A percentile compares a stretch with the other conserved stretches of the same genome.
These are phyloP conservation scores for Saccostrea glomerata DNA, from an alignment of 1,140 invertebrate genomes.

Conservation along the genomic window DNA sequence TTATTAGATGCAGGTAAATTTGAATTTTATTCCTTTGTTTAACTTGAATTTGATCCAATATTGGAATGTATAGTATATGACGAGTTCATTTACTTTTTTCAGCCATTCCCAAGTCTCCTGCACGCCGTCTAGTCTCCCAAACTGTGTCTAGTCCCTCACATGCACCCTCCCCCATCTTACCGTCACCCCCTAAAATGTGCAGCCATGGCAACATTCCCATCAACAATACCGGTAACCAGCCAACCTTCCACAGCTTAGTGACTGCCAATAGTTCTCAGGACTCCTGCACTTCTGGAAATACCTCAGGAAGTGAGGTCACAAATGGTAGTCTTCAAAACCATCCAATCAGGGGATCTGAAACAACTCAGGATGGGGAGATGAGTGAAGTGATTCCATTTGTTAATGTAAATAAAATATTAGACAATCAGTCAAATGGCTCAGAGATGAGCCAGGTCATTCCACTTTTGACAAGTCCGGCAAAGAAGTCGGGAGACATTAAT, in stretches of 20 bases:
- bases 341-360: background rate
- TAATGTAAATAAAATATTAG: background rate
- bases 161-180: background rate
- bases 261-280: conserved; percentile 1
- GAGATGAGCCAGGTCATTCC: conserved; percentile 27
- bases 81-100: background rate
- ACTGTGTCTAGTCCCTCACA: conserved; percentile 35
- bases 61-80: too few relatives aligned
- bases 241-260: conserved; percentile 27
- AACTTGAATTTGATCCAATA: background rate
- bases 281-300: background rate
- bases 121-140: background rate
- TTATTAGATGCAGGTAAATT: background rate
- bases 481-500: background rate
- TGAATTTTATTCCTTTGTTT: background rate
- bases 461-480: background rate
- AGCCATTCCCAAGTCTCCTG: conserved; percentile 40
- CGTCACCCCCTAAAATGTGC: conserved; percentile 26
- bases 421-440: background rate
- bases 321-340: conserved; percentile 20
- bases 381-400: conserved; percentile 43
- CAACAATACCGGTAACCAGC: background rate
- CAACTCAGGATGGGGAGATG: conserved; percentile 28
- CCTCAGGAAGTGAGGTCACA: background rate
- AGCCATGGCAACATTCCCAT: conserved; percentile 23